Percentiles rank a stretch among this genome's conserved stretches.
Evolutionary conservation across 2,888 invertebrate genomes (phyloP).

Genomic region (Agrotis clavis): DNA sequence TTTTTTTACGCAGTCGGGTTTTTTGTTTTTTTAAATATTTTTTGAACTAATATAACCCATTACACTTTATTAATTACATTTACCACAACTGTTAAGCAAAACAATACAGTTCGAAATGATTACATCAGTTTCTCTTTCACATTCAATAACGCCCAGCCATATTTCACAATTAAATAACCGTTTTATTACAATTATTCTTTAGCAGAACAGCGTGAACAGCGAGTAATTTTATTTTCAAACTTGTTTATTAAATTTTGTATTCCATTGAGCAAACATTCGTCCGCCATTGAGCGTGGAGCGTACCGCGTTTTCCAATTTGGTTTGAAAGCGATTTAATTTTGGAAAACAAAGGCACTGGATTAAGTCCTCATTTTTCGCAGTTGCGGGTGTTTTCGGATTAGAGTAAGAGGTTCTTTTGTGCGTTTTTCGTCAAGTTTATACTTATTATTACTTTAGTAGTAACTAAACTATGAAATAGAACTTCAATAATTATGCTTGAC

Average conservation of each 20-base stretch:
- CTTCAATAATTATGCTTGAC: too few species aligned
- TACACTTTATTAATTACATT: not conserved
- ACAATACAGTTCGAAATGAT: conserved; percentile 6
- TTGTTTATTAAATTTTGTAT: conserved; percentile 64
- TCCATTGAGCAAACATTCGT: conserved; percentile 63
- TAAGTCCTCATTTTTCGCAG: conserved; percentile 76
- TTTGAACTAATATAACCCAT: too few species aligned
- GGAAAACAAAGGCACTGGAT: conserved; percentile 82
- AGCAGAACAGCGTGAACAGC: conserved; percentile 40
- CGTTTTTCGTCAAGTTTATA: conserved; percentile 6
- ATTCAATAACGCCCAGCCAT: conserved; percentile 22
- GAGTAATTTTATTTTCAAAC: conserved; percentile 57
- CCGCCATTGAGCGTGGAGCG: conserved; percentile 61
- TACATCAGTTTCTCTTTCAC: conserved; percentile 18
- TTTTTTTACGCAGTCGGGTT: too few species aligned
- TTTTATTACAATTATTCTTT: conserved; percentile 46
- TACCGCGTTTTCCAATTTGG: conserved; percentile 80
- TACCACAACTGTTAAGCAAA: not conserved
- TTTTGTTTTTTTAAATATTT: too few species aligned
- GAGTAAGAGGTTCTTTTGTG: conserved; percentile 51
- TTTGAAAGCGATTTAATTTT: conserved; percentile 85
- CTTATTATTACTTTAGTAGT: too few species aligned
- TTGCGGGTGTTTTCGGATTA: conserved; percentile 63
- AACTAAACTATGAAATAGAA: not conserved
- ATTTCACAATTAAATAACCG: conserved; percentile 33